phyloP scores from a whole-genome alignment of 2,797 vertebrate species.

The Sylvia borin region DNA sequence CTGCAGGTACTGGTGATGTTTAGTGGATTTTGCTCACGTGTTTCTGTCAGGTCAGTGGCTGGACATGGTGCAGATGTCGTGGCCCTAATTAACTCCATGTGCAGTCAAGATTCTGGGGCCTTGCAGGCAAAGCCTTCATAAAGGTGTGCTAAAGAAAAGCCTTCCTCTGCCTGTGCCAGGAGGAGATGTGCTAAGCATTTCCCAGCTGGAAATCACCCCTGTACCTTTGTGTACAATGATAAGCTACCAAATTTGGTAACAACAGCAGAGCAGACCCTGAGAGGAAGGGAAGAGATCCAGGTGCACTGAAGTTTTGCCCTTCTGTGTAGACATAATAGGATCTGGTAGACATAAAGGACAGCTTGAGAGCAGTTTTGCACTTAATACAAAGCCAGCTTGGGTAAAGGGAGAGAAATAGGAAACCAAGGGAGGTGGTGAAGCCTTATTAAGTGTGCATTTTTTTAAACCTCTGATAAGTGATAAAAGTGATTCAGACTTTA shows the following conservation, averaged over 20 bases:
- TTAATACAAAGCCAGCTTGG: slow-evolving; percentile 28
- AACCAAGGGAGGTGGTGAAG: slow-evolving; percentile 1
- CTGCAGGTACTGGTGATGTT: slow-evolving; percentile 13
- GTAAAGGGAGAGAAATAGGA: slow-evolving; percentile 10
- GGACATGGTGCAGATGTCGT: not conserved
- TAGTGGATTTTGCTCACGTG: not conserved
- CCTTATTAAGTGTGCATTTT: slow-evolving; percentile 11
- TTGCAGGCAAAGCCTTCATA: not conserved
- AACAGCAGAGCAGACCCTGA: not conserved
- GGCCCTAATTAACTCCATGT: not conserved
- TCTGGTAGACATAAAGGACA: not conserved
- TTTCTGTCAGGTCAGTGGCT: not conserved
- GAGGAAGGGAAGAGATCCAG: not conserved
- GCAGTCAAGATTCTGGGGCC: not conserved
- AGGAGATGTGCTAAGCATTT: not conserved
- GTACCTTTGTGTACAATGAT: not conserved
- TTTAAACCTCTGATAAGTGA: not conserved
- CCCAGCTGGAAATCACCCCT: slow-evolving; percentile 32
- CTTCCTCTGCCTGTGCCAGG: not conserved
- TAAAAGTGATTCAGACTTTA: slow-evolving; percentile 8
- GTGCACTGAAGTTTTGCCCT: slow-evolving; percentile 2
- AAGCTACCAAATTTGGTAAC: not conserved
- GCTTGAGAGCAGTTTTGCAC: slow-evolving; percentile 24
- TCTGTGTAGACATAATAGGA: not conserved
- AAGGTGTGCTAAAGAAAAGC: slow-evolving; percentile 36